Evolutionary conservation across 2,113 vertebrate genomes (phyloP).

Genomic region (Hemicordylus capensis): DNA sequence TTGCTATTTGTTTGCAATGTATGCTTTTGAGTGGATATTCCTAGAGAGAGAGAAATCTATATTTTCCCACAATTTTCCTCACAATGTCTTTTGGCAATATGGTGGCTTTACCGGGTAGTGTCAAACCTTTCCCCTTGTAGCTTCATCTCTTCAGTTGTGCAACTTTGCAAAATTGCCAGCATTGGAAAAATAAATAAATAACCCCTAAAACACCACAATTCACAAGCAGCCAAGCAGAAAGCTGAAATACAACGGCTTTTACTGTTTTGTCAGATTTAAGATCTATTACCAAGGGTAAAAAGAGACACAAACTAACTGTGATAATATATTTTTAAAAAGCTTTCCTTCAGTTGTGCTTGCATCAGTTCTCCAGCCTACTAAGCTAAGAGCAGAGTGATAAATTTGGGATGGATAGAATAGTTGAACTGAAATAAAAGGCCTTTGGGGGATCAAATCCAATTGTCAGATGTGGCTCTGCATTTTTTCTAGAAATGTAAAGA

Average conservation of each 20-base stretch:
- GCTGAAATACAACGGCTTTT: slow-evolving; percentile 41
- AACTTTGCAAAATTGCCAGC: slow-evolving; percentile 38
- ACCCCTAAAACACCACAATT: neutral
- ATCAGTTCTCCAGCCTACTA: slow-evolving; percentile 19
- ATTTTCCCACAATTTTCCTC: slow-evolving; percentile 36
- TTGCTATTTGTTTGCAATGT: neutral
- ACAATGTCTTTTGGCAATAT: slow-evolving; percentile 34
- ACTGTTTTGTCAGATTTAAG: neutral
- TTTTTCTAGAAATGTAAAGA: neutral
- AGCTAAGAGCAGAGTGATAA: slow-evolving; percentile 32
- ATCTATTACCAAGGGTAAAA: slow-evolving; percentile 29
- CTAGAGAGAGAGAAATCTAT: neutral
- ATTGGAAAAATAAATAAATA: slow-evolving; percentile 23
- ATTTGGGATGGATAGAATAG: neutral
- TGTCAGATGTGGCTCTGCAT: neutral
- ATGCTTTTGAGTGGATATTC: neutral
- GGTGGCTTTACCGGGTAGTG: slow-evolving; percentile 28
- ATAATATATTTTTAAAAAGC: slow-evolving; percentile 29
- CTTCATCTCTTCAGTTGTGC: slow-evolving; percentile 51
- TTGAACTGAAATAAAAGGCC: neutral
- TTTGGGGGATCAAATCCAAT: neutral
- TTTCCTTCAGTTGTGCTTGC: neutral
- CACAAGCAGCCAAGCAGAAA: slow-evolving; percentile 26
- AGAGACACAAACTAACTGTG: slow-evolving; percentile 4
- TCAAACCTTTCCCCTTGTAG: neutral